These are phyloP conservation scores for Pasiphila rectangulata DNA, from an alignment of 2,888 invertebrate genomes.

Conservation along the genomic window DNA sequence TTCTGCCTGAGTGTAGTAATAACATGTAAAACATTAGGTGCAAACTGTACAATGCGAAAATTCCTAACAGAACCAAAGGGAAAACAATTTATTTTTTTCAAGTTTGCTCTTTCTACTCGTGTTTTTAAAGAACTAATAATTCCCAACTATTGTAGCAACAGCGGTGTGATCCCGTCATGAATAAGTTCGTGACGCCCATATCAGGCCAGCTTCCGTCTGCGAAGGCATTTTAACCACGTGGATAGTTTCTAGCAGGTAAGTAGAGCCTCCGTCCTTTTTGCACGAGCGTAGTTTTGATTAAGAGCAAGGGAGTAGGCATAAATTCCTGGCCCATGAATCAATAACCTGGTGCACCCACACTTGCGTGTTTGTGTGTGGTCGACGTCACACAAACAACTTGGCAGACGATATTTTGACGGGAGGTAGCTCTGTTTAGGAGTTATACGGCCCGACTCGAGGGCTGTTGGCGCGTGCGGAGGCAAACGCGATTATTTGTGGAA, in stretches of 20 bases:
- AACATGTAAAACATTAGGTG: too few species aligned
- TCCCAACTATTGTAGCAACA: constrained; percentile 24
- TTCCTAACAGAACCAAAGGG: neutral
- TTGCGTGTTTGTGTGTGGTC: constrained; percentile 46
- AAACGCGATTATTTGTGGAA: constrained; percentile 13
- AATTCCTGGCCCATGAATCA: constrained; percentile 74
- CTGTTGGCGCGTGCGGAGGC: constrained; percentile 1
- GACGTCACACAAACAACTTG: constrained; percentile 56
- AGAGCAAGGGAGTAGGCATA: constrained; percentile 73
- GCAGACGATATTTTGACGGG: constrained; percentile 77
- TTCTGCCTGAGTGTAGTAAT: neutral
- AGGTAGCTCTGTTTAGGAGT: constrained; percentile 65
- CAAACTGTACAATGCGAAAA: too few species aligned
- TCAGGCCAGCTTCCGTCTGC: constrained; percentile 51
- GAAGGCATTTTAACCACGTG: constrained; percentile 59
- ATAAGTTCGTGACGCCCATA: constrained; percentile 50
- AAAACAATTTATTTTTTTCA: neutral
- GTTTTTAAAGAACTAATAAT: constrained; percentile 6
- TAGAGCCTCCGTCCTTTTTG: constrained; percentile 57
- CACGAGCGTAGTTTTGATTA: constrained; percentile 66
- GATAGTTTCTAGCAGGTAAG: constrained; percentile 59
- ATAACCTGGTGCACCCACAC: constrained; percentile 73
- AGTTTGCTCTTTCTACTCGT: neutral
- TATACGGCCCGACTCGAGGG: constrained; percentile 40
- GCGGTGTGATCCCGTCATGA: constrained; percentile 34